Evolutionary conservation across 2,888 invertebrate genomes (phyloP), one percentile per base, ranked within the genome.

Genomic region (Chrysomela aeneicollis): DNA sequence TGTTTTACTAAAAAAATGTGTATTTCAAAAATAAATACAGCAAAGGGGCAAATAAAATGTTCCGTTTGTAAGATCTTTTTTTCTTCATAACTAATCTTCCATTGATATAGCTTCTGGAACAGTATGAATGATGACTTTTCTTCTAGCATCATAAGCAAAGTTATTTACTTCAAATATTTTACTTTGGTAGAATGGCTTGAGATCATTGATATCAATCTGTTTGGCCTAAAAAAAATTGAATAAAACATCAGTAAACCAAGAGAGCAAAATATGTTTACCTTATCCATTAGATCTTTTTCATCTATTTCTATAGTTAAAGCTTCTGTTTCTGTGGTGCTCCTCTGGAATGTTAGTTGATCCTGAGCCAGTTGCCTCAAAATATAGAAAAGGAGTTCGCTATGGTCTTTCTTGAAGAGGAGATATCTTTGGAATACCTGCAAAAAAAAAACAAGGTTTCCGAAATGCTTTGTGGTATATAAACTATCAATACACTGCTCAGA

Each of bases 371-470:
- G 97, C 19, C 97, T 92, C 59, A 99, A 86, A 71, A 98, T 92
- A 83, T 97, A 99, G 84, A 97, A 94, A 0, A 99, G 85, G 21
- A 99, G 86, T 80, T 99, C 98, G 76, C 96, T 94, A 85, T 97
- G 95, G 82, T 99, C 98, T 77, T 95, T 93, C 80, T 95, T 95
- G 87, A 92, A 98, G 0, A 93, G 86, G 52, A 99, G 85, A 84
- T 97, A 98, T 72, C 94, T 92, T 76, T 93, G 92, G 89, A 99
- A 99, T 74, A 92, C 92, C 93, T 95, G 85, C 4, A 85, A 85
- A 67, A 76, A 73, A 68, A 55, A 50, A 32, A 5, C 26, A 26
- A 26, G 26, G 26, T 26, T 6, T n/a, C n/a, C n/a, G n/a, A n/a
- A n/a, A n/a, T n/a, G n/a, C n/a, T n/a, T n/a, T n/a, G n/a, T n/a